Evolutionary conservation across 2,797 vertebrate genomes (phyloP).

Genomic region (Toxotes lorentzi): DNA sequence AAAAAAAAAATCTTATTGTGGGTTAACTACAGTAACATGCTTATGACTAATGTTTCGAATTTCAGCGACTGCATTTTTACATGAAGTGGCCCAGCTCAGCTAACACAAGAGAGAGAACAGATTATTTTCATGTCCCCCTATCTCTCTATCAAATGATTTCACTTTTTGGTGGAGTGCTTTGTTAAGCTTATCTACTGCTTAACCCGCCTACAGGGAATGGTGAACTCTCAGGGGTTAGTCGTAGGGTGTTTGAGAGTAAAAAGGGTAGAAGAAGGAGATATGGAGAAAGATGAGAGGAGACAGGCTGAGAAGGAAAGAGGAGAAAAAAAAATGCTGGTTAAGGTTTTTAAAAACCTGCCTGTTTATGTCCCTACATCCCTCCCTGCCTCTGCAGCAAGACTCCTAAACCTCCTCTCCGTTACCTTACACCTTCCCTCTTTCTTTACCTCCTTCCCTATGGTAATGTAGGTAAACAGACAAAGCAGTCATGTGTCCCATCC

Average conservation of each 20-base stretch:
- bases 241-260: slow-evolving; percentile 53
- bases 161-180: slow-evolving; percentile 77
- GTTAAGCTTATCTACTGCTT: slow-evolving; percentile 61
- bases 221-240: slow-evolving; percentile 68
- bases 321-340: slow-evolving; percentile 34
- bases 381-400: slow-evolving; percentile 42
- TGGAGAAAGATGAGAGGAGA: slow-evolving; percentile 41
- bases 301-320: slow-evolving; percentile 28
- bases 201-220: slow-evolving; percentile 64
- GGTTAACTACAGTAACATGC: neutral
- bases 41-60: neutral
- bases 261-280: slow-evolving; percentile 33
- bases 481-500: neutral
- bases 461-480: neutral
- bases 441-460: slow-evolving; percentile 4
- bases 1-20: neutral
- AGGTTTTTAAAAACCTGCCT: slow-evolving; percentile 39
- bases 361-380: slow-evolving; percentile 36
- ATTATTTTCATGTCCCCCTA: slow-evolving; percentile 57
- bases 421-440: slow-evolving; percentile 50
- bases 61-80: neutral
- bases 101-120: slow-evolving; percentile 74
- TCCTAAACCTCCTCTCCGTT: slow-evolving; percentile 57
- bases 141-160: slow-evolving; percentile 78
- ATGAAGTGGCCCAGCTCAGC: slow-evolving; percentile 59